A percentile compares a stretch with the other conserved stretches of the same genome.
Evolutionary conservation across 64 coral and sea anemone genomes (phyloP).

Genomic region (Catalaphyllia jardinei): DNA sequence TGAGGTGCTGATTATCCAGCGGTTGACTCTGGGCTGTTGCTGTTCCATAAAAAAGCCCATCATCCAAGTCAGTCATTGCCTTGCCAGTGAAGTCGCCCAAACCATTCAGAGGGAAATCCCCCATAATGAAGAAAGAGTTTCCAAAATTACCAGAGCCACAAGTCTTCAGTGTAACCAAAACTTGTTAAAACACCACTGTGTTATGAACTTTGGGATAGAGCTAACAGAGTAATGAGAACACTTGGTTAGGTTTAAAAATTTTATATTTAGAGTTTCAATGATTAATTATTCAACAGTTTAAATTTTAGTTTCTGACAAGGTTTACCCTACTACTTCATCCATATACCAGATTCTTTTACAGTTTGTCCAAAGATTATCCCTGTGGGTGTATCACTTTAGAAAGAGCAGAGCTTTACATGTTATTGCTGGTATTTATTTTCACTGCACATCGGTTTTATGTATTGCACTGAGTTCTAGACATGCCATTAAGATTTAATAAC

Average conservation of each 20-base stretch:
- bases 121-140: conserved; percentile 64
- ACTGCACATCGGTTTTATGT: conserved; percentile 17
- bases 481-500: conserved; percentile 44
- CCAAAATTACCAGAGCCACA: conserved; percentile 54
- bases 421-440: background rate
- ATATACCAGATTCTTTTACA: background rate
- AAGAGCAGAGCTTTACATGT: background rate
- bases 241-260: conserved; percentile 77
- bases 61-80: conserved; percentile 81
- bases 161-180: conserved; percentile 60
- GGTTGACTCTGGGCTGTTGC: conserved; percentile 78
- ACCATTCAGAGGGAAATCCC: conserved; percentile 76
- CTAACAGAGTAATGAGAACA: conserved; percentile 82
- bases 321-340: background rate
- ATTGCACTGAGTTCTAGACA: conserved; percentile 37
- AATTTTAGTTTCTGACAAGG: conserved; percentile 48
- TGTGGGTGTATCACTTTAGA: background rate
- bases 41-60: conserved; percentile 90
- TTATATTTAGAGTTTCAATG: conserved; percentile 63
- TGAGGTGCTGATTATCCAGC: conserved; percentile 72
- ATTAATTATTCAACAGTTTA: conserved; percentile 83
- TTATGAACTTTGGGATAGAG: conserved; percentile 71
- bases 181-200: conserved; percentile 78
- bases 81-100: conserved; percentile 82
- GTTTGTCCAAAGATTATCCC: background rate